phyloP scores from a whole-genome alignment of 2,797 vertebrate species.

The Anableps anableps region DNA sequence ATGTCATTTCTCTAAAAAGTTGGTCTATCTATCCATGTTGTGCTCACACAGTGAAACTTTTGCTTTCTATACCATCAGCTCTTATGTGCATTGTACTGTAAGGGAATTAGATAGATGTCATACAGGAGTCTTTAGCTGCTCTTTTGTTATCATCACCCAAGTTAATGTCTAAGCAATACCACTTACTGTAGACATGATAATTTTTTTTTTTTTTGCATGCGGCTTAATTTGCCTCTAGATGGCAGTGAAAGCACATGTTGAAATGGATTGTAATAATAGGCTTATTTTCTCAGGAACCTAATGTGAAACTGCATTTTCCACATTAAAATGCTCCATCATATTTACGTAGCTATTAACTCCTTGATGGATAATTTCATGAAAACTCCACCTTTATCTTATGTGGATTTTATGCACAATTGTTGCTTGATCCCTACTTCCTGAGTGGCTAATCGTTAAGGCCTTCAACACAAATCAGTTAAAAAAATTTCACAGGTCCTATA shows the following conservation, averaged over 20 bases:
- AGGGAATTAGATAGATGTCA: neutral
- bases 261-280: neutral
- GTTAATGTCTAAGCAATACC: neutral
- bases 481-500: neutral
- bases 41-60: too few relatives aligned
- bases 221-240: slow-evolving; percentile 44
- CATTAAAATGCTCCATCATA: neutral
- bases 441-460: neutral
- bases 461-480: neutral
- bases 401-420: neutral
- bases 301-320: neutral
- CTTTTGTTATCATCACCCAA: neutral
- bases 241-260: slow-evolving; percentile 26
- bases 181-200: neutral
- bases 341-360: neutral
- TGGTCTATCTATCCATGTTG: neutral
- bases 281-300: neutral
- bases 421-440: neutral
- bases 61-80: neutral
- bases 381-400: neutral
- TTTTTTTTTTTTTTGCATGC: neutral
- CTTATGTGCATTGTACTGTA: neutral
- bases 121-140: neutral
- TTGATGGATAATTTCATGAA: neutral
- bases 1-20: neutral